A percentile compares a stretch with the other conserved stretches of the same genome.
Evolutionary conservation across 2,888 invertebrate genomes (phyloP).

Genomic region (Leptopilina drosophilae): DNA sequence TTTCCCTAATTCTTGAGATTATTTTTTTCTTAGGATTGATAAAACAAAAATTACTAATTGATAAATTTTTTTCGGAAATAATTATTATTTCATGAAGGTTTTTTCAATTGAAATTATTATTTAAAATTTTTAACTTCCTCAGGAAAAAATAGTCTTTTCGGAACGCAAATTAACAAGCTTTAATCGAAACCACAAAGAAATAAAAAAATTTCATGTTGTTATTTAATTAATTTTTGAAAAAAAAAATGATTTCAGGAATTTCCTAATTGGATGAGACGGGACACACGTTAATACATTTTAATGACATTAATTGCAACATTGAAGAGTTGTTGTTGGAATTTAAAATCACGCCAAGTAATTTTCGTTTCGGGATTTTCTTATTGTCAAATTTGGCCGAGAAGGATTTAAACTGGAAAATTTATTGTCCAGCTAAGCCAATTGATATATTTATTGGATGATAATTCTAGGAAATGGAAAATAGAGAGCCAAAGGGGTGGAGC

Average conservation of each 20-base stretch:
- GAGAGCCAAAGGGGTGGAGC: slow-evolving; percentile 83
- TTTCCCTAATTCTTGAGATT: slow-evolving; percentile 6
- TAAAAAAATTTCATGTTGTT: too few species aligned
- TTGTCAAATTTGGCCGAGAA: slow-evolving; percentile 90
- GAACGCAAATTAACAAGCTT: too few species aligned
- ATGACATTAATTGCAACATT: slow-evolving; percentile 91
- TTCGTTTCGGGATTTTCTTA: slow-evolving; percentile 93
- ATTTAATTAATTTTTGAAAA: too few species aligned
- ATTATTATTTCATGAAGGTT: too few species aligned
- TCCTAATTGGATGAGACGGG: slow-evolving; percentile 81
- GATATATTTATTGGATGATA: slow-evolving; percentile 82
- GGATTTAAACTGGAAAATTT: slow-evolving; percentile 91
- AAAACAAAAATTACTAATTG: too few species aligned
- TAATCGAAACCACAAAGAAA: too few species aligned
- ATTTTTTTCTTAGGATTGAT: neutral
- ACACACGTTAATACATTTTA: slow-evolving; percentile 86
- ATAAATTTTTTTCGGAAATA: too few species aligned
- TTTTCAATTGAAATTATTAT: too few species aligned
- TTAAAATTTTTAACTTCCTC: too few species aligned
- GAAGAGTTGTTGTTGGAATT: slow-evolving; percentile 82
- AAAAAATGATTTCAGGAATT: slow-evolving; percentile 80
- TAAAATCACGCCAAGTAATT: slow-evolving; percentile 81
- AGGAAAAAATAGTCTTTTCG: too few species aligned
- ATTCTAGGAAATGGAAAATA: slow-evolving; percentile 81
- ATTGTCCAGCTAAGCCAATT: slow-evolving; percentile 89